phyloP scores from a whole-genome alignment of 2,888 invertebrate species.

The Synanthedon andrenaeformis region DNA sequence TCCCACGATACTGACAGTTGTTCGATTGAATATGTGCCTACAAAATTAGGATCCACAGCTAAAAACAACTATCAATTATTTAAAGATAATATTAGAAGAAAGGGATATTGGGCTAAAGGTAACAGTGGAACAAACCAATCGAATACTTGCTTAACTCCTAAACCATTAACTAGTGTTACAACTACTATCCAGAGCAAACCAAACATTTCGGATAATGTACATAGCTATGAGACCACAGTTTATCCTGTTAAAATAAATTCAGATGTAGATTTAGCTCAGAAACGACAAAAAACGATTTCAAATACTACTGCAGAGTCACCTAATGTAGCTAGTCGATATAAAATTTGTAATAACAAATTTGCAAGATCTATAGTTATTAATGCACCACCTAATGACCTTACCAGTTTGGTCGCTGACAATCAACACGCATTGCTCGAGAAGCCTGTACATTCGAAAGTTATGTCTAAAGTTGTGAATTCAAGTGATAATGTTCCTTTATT shows the following conservation, averaged over 20 bases:
- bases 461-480: background rate
- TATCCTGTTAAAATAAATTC: background rate
- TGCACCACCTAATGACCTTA: no score
- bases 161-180: background rate
- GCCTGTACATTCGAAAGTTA: background rate
- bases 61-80: constrained; percentile 61
- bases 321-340: no score
- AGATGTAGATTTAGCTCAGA: no score
- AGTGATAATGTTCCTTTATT: background rate
- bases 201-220: background rate
- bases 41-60: constrained; percentile 48
- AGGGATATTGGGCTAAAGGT: constrained; percentile 61
- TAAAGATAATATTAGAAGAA: constrained; percentile 52
- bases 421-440: background rate
- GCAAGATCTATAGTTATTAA: no score
- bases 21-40: constrained; percentile 61
- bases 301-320: no score
- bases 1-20: constrained; percentile 37
- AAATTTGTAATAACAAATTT: no score
- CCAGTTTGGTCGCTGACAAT: no score
- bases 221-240: background rate
- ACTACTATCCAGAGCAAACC: background rate
- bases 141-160: constrained; percentile 11
- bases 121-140: constrained; percentile 35
- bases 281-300: no score